Percentiles rank a stretch among this genome's conserved stretches.
Evolutionary conservation across 2,113 vertebrate species (phyloP).

Genomic region (Oenanthe melanoleuca): DNA sequence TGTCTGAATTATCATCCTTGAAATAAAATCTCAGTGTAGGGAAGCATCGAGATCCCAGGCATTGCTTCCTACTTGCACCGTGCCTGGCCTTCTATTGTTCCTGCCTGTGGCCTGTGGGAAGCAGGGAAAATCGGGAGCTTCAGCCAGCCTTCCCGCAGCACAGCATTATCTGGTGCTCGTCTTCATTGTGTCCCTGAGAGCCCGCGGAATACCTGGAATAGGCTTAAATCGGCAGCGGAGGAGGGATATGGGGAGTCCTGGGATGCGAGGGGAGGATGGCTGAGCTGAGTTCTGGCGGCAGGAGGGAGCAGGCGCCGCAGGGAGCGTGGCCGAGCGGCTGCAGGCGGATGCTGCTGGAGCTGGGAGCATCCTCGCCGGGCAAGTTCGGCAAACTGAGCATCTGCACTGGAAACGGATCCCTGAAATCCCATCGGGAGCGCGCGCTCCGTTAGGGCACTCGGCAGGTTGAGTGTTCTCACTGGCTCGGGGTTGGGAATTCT

Average conservation of each 20-base stretch:
- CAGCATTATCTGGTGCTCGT: background rate
- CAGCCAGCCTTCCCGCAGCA: background rate
- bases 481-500: background rate
- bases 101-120: constrained; percentile 31
- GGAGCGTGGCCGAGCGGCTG: background rate
- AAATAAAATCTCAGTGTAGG: background rate
- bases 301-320: background rate
- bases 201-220: background rate
- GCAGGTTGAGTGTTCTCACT: background rate
- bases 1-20: background rate
- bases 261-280: background rate
- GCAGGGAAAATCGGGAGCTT: background rate
- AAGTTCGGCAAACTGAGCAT: background rate
- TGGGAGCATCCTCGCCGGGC: background rate
- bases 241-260: fast-evolving
- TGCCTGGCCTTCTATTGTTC: constrained; percentile 55
- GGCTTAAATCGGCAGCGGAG: background rate
- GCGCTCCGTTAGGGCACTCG: background rate
- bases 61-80: background rate
- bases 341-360: background rate
- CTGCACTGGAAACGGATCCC: background rate
- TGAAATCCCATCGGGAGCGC: background rate
- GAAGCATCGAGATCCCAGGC: background rate
- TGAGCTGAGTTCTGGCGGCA: background rate
- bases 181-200: background rate